Conservation (phyloP, 2,113 vertebrate genomes). For the Lagopus leucura region DNA sequence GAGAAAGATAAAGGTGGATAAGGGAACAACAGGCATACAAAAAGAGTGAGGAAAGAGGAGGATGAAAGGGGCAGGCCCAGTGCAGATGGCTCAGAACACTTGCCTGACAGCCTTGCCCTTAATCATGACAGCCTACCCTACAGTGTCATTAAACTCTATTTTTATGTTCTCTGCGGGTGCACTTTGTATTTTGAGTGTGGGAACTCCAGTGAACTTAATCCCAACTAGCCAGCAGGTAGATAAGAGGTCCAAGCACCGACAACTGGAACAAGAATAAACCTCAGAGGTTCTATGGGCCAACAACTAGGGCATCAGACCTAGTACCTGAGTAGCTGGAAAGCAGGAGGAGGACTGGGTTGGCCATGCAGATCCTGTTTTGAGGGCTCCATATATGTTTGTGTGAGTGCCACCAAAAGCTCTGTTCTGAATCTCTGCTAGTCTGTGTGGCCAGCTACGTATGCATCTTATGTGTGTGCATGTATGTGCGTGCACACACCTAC, state of each 20-base stretch:
- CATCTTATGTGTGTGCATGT: rapidly evolving
- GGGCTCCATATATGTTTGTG: not conserved
- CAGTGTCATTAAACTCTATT: not conserved
- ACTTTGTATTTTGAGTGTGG: not conserved
- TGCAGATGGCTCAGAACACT: not conserved
- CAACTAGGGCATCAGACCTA: not conserved
- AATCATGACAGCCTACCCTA: rapidly evolving
- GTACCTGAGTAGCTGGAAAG: not conserved
- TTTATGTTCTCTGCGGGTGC: not conserved
- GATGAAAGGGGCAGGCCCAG: not conserved
- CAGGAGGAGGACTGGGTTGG: not conserved
- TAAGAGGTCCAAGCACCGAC: not conserved
- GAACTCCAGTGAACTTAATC: not conserved
- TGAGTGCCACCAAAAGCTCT: not conserved
- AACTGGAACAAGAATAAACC: not conserved
- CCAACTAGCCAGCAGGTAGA: not conserved
- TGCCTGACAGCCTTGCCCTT: not conserved
- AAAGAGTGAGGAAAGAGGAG: not conserved
- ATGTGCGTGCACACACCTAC: rapidly evolving
- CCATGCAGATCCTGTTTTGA: rapidly evolving
- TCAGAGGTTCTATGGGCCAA: rapidly evolving
- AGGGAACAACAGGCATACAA: not conserved
- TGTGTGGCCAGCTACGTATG: rapidly evolving
- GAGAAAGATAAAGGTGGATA: not conserved
- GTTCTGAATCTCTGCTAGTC: not conserved